These are phyloP conservation scores for Macrobrachium nipponense DNA, from an alignment of 1,140 invertebrate genomes.

Conservation along the genomic window DNA sequence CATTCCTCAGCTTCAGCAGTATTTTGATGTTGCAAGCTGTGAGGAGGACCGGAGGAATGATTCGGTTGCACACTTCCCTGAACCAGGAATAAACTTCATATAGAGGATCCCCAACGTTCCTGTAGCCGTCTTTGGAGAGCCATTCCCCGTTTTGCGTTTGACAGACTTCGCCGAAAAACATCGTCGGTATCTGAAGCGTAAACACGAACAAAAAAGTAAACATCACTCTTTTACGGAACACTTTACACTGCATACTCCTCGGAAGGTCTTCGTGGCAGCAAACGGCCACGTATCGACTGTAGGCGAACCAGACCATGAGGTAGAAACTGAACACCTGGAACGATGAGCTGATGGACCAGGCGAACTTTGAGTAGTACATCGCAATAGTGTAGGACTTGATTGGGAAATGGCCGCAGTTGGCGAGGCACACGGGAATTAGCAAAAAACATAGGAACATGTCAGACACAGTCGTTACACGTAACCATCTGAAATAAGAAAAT, in stretches of 20 bases:
- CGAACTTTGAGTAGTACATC: conserved; percentile 45
- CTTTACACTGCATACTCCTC: conserved; percentile 1
- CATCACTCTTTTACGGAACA: conserved; percentile 20
- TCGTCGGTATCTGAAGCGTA: conserved; percentile 30
- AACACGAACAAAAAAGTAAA: conserved; percentile 15
- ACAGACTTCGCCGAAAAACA: conserved; percentile 19
- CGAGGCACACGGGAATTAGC: too few relatives aligned
- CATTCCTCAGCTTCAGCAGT: conserved; percentile 30
- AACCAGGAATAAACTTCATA: conserved; percentile 38
- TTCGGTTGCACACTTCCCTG: conserved; percentile 34
- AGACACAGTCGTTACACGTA: too few relatives aligned
- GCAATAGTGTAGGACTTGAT: background rate
- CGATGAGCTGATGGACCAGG: conserved; percentile 38
- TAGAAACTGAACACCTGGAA: conserved; percentile 51
- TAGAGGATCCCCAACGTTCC: background rate
- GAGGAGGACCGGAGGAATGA: conserved; percentile 31
- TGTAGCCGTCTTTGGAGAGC: conserved; percentile 30
- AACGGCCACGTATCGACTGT: conserved; percentile 41
- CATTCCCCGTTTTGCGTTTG: background rate
- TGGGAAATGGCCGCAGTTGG: too few relatives aligned
- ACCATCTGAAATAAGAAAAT: too few relatives aligned
- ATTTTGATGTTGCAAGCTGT: conserved; percentile 50
- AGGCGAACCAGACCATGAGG: conserved; percentile 52
- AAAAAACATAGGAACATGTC: too few relatives aligned
- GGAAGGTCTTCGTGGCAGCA: conserved; percentile 35